These are phyloP conservation scores for Myotis findleyi DNA, from an alignment of 2,797 vertebrate species.

Conservation along the genomic window DNA sequence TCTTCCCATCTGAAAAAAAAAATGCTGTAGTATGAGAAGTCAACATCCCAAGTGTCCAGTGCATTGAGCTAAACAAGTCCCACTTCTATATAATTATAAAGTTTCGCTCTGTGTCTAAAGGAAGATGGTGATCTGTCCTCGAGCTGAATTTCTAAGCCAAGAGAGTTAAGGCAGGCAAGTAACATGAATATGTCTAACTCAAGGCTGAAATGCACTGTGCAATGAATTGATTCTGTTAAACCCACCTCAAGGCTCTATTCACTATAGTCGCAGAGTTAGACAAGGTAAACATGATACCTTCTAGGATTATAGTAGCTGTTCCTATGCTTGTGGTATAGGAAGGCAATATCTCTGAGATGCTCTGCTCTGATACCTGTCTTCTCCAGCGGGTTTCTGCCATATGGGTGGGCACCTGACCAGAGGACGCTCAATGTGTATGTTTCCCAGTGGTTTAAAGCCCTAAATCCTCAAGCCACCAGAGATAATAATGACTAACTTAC, in stretches of 20 bases:
- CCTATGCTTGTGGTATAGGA: background rate
- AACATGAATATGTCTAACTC: background rate
- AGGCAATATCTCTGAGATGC: background rate
- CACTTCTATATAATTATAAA: background rate
- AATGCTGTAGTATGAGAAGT: background rate
- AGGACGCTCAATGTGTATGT: background rate
- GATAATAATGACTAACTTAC: background rate
- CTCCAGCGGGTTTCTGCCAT: background rate
- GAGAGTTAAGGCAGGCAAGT: background rate
- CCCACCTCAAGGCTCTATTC: background rate
- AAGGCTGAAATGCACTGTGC: background rate
- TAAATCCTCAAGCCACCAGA: background rate
- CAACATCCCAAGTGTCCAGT: background rate
- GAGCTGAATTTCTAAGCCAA: background rate
- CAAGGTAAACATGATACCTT: background rate
- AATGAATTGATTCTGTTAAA: background rate
- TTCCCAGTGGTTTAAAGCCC: background rate
- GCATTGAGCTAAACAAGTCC: background rate
- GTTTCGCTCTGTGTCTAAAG: background rate
- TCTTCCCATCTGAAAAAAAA: background rate
- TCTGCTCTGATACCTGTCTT: no score
- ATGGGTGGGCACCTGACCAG: accelerated
- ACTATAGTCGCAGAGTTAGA: background rate
- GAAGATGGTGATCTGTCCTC: background rate
- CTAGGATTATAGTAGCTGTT: background rate